Base-by-base conservation (phyloP, 2,113 vertebrate genomes). In the Aptenodytes patagonicus region DNA sequence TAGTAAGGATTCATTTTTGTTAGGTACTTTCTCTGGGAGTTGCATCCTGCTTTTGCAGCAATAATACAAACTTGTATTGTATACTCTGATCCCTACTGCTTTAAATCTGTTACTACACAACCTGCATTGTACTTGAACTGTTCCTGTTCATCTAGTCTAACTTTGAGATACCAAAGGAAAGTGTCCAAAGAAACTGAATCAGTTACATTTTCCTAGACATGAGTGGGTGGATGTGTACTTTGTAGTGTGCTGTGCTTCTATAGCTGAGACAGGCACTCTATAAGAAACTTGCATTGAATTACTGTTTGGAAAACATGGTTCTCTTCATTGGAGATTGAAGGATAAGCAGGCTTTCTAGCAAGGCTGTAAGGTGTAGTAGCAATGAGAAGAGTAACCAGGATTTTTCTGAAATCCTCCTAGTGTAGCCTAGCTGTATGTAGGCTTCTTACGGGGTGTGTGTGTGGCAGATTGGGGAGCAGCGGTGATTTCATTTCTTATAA, bases 261-360 rank as follows among this genome's bases (percentile, higher is more conserved):
- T 8, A 2, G 29, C 4, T 32, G 44, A 60, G 44, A 17, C 22
- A 7, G 28, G 54, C 49, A 2, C 52, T 28, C 12, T 36, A 29
- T 10, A 11, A 75, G 58, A 49, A 73, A 46, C 32, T 9, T 58
- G 34, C 13, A 4, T 13, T 64, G 24, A 70, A 34, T 75, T 46
- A 11, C 31, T 44, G 5, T 31, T 79, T 79, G 61, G 73, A 82
- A 54, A 65, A 28, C 4, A 1, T n/a, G 15, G 16, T 22, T 57
- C n/a, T 68, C 9, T 0, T 40, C 7, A 2, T 3, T 32, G 34
- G 76, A 32, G 20, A 12, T 2, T 31, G 38, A 24, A 49, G 44
- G 85, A 25, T 44, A 58, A 70, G 14, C 19, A 64, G 49, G 19
- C 36, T 17, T 64, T 81, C 21, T 51, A 36, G 20, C 16, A 22